These are phyloP conservation scores for Oncopeltus fasciatus DNA, from an alignment of 1,140 invertebrate species.

Conservation along the genomic window DNA sequence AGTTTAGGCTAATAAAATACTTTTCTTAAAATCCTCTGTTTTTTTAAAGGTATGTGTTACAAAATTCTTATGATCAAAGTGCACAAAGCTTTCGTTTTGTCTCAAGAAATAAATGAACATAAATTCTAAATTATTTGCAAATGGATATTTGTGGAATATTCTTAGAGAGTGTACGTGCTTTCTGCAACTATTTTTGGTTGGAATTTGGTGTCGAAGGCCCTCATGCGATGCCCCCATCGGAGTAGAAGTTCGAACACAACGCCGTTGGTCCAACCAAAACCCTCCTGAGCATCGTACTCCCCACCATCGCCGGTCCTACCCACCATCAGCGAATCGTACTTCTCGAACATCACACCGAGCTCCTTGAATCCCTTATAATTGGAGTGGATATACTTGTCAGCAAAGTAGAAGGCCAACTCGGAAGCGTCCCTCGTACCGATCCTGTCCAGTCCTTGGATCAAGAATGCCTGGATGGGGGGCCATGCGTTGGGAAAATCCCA, in stretches of 20 bases:
- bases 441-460: conserved; percentile 40
- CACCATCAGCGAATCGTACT: conserved; percentile 59
- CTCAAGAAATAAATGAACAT: no score
- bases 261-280: conserved; percentile 92
- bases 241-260: conserved; percentile 62
- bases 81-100: no score
- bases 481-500: conserved; percentile 85
- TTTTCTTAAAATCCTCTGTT: no score
- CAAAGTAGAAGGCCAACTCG: conserved; percentile 36
- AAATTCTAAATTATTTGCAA: no score
- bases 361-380: conserved; percentile 40
- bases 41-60: no score
- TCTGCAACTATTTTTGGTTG: no score
- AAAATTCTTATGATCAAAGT: no score
- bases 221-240: conserved; percentile 42
- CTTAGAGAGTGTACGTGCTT: no score
- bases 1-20: no score
- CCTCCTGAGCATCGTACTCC: conserved; percentile 75
- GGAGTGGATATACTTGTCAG: conserved; percentile 41
- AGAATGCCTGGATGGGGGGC: conserved; percentile 60
- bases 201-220: conserved; percentile 22
- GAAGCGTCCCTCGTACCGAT: conserved; percentile 33
- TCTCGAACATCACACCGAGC: conserved; percentile 64
- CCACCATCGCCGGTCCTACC: conserved; percentile 71
- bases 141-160: no score